phyloP scores from a whole-genome alignment of 1,140 invertebrate genomes.

The Neoseiulus cucumeris region DNA sequence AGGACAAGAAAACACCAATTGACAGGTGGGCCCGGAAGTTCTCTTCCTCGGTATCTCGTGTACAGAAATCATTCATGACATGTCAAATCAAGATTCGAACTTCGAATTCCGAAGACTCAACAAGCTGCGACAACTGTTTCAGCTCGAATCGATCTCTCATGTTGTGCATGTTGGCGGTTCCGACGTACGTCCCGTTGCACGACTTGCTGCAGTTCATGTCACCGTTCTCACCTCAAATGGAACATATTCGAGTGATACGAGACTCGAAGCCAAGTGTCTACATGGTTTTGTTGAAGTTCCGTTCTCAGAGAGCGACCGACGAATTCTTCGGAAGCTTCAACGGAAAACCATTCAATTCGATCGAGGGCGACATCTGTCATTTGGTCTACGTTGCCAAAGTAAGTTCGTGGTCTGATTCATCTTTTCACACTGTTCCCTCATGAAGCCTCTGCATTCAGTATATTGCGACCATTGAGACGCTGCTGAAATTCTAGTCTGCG shows the following conservation, averaged over 20 bases:
- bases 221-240: conserved; percentile 66
- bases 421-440: background rate
- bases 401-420: conserved; percentile 37
- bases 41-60: conserved; percentile 11
- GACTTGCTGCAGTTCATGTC: conserved; percentile 86
- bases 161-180: conserved; percentile 72
- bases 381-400: conserved; percentile 84
- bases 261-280: conserved; percentile 75
- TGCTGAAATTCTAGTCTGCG: no score
- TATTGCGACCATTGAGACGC: background rate
- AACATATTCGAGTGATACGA: conserved; percentile 73
- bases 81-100: background rate
- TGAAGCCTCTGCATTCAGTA: background rate
- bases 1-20: conserved; percentile 35
- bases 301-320: conserved; percentile 46
- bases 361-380: conserved; percentile 78
- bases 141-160: conserved; percentile 39
- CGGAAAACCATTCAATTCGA: conserved; percentile 68
- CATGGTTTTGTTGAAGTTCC: conserved; percentile 77
- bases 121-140: conserved; percentile 16
- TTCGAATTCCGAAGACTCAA: no score
- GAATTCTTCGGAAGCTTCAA: conserved; percentile 87
- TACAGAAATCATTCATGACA: conserved; percentile 4
- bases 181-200: conserved; percentile 72
- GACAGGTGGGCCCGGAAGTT: background rate